Conservation (phyloP, 2,113 vertebrate species). For the Xenus cinereus region DNA sequence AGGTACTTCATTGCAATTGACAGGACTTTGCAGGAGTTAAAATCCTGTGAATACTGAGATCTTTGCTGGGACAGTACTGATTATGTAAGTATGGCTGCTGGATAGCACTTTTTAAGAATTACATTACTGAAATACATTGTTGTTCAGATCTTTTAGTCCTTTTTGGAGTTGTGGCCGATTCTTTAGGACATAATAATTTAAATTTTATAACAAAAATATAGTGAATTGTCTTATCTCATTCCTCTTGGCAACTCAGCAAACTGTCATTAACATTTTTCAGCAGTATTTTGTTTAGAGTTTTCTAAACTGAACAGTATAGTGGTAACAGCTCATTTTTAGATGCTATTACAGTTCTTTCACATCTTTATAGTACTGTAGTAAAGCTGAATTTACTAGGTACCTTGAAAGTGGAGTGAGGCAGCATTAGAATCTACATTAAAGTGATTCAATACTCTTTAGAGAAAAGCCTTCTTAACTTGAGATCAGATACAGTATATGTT, state of each 20-base stretch:
- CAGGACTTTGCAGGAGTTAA: background rate
- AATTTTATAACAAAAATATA: constrained; percentile 50
- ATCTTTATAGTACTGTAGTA: constrained; percentile 75
- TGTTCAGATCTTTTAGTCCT: constrained; percentile 24
- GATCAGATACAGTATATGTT: constrained; percentile 60
- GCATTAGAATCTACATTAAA: constrained; percentile 68
- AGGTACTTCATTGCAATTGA: background rate
- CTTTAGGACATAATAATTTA: constrained; percentile 46
- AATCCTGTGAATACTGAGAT: background rate
- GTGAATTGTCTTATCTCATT: constrained; percentile 55
- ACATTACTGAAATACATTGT: background rate
- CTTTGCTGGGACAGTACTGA: background rate
- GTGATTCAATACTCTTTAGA: constrained; percentile 66
- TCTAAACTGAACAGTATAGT: constrained; percentile 59
- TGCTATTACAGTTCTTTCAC: constrained; percentile 69
- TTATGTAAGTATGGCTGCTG: background rate
- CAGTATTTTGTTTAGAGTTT: constrained; percentile 71
- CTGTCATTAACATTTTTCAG: constrained; percentile 71
- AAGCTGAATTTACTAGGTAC: constrained; percentile 75
- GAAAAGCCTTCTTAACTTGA: constrained; percentile 69
- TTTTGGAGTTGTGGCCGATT: constrained; percentile 23
- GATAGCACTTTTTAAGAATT: background rate
- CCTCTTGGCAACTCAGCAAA: constrained; percentile 63
- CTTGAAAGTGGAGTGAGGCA: constrained; percentile 67
- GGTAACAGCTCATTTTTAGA: constrained; percentile 73